Evolutionary conservation across 2,888 invertebrate species (phyloP).

Genomic region (Synergus itoensis): DNA sequence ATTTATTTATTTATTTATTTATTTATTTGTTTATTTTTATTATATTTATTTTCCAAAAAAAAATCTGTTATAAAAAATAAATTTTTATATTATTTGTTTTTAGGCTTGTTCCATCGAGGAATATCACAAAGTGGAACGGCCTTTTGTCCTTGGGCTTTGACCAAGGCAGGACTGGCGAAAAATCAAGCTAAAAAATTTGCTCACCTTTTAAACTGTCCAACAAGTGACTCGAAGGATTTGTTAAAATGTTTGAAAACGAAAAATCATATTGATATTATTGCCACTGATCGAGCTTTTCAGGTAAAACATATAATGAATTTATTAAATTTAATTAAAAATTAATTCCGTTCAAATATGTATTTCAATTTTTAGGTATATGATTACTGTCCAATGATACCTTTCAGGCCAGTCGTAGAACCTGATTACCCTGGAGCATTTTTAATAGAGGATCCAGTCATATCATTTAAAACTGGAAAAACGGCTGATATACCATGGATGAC

Average conservation of each 20-base stretch:
- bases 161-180: slow-evolving; percentile 81
- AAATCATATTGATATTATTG: slow-evolving; percentile 83
- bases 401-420: slow-evolving; percentile 88
- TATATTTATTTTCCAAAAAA: no score
- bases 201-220: slow-evolving; percentile 82
- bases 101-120: slow-evolving; percentile 85
- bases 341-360: not conserved
- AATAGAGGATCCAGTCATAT: slow-evolving; percentile 81
- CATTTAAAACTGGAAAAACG: slow-evolving; percentile 78
- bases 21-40: no score
- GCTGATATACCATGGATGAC: slow-evolving; percentile 85
- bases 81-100: not conserved
- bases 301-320: slow-evolving; percentile 74
- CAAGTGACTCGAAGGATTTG: slow-evolving; percentile 78
- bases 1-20: no score
- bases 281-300: slow-evolving; percentile 84
- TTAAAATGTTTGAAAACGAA: slow-evolving; percentile 83
- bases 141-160: slow-evolving; percentile 84
- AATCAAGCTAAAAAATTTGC: slow-evolving; percentile 82
- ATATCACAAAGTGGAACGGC: slow-evolving; percentile 89
- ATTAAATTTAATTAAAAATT: not conserved
- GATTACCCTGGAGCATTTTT: slow-evolving; percentile 85
- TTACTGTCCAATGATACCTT: slow-evolving; percentile 89
- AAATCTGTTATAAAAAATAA: not conserved
- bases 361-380: slow-evolving; percentile 83